Conservation (phyloP, 2,113 vertebrate genomes). For the Elaphurus davidianus region DNA sequence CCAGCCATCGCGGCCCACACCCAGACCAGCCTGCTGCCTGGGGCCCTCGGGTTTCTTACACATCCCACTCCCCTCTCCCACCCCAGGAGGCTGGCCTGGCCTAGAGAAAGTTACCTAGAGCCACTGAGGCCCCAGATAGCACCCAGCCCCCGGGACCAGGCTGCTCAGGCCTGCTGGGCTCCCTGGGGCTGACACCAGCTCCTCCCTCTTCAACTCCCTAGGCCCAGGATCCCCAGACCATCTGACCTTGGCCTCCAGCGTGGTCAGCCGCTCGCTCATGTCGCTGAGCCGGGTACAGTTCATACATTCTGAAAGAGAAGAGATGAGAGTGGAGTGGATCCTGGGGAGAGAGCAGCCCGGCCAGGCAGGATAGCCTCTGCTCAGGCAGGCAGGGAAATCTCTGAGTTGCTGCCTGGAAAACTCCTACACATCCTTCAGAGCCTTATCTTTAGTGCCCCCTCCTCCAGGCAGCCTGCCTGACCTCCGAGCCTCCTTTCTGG, state of each 20-base stretch:
- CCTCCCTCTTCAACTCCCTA: not conserved
- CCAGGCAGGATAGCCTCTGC: not conserved
- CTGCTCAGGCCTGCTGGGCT: not conserved
- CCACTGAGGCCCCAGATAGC: not conserved
- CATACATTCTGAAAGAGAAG: conserved; percentile 89
- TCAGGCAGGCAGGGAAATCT: not conserved
- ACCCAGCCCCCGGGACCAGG: fast-evolving
- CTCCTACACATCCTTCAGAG: not conserved
- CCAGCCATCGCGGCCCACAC: not conserved
- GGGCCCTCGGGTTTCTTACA: not conserved
- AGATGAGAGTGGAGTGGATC: not conserved
- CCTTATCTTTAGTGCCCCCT: not conserved
- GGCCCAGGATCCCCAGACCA: not conserved
- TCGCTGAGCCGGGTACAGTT: conserved; percentile 91
- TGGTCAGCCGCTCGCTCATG: conserved; percentile 89
- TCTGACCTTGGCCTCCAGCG: conserved; percentile 91
- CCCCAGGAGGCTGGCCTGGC: not conserved
- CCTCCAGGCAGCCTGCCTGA: not conserved
- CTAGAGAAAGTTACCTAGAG: not conserved
- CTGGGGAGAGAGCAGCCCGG: not conserved
- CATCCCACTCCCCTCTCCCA: not conserved
- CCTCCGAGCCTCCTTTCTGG: not conserved
- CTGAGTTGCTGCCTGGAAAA: not conserved
- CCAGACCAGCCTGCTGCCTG: not conserved
- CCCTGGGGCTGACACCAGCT: fast-evolving